Base-by-base conservation (phyloP, 2,888 invertebrate genomes). In the Prosapia bicincta region DNA sequence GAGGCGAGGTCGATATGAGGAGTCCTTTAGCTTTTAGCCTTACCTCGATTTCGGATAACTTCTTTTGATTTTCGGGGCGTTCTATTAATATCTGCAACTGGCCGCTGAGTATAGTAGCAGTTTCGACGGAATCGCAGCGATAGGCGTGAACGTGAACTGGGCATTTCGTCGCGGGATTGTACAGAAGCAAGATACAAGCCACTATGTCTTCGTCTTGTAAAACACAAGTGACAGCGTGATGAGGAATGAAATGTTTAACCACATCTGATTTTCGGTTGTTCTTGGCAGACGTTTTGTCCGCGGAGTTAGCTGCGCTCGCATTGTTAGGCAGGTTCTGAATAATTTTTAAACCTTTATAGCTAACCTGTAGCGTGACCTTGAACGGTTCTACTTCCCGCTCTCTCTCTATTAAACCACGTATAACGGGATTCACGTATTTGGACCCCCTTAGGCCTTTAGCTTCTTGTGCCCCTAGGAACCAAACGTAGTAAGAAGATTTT, bases 401-500 rank as follows among this genome's bases (percentile, higher is more conserved):
- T 81, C 96, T 90, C 83, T 93, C 92, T 81, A 96, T 91, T 79
- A 98, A 87, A 83, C 94, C 91, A 80, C 92, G 90, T 81, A 97
- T 91, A 76, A 96, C 95, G 13, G 96, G 94, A 76, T 94, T 87
- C 74, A 97, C 93, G 82, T 92, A 95, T 83, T 95, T 93, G 81
- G 93, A 90, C 30, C 97, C 96, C 0, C 95, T 87, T 26, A 96
- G 86, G 0, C 95, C 97, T 81, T 94, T 92, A 76, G 96, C 94
- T 87, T 98, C 98, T 87, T 97, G 94, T 82, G 98, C 97, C 25
- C 98, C 98, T 83, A 98, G 89, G 87, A 98, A 95, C 93, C 95
- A 95, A 79, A 95, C 95, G 86, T 95, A 95, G 87, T 95, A 95
- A 43, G 94, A 94, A 77, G 94, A 94, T 84, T 95, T 95, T 86